Base-by-base conservation (phyloP, 2,113 vertebrate genomes). In the Istiophorus platypterus region DNA sequence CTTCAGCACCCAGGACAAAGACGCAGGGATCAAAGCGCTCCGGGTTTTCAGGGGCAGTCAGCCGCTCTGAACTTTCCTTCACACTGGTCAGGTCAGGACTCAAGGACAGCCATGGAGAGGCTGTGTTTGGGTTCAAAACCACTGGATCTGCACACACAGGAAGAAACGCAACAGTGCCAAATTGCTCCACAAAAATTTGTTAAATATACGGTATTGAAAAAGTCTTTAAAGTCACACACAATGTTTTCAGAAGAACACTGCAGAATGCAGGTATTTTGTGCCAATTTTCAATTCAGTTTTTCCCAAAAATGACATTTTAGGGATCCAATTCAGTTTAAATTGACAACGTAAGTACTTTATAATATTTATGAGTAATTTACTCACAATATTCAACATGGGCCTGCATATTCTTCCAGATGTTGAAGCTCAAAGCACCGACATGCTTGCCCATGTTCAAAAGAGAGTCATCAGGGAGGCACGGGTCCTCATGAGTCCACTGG, bases 1-100 rank as follows among this genome's bases (percentile, higher is more conserved):
- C 93, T 80, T 95, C 86, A 4, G 89, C 91, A 5, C 95, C 95
- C 45, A 95, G 71, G 63, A 95, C 76, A 47, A 95, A 95, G 73
- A 95, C 88, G 3, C 94, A 94, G 69, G 94, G 94, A 73, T 95
- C 93, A 47, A 96, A 96, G 56, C 95, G 93, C 72, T 95, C 92
- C 1, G 71, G 85, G 83, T 93, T 96, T 69, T 95, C 93, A 0
- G 94, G 95, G 63, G 75, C 0, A 0, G 77, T 72, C 69, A 91
- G 89, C 12, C 89, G 88, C 82, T 94, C 93, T 0, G 56, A 1
- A 78, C 83, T 95, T 65, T 94, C 93, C 52, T 86, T 85, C 76
- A 95, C 74, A 51, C 84, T 85, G 71, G 84, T 84, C 59, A 94
- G 84, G 62, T 93, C 89, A 1, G 72, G 56, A 20, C 26, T 88